phyloP scores from a whole-genome alignment of 2,888 invertebrate species.

The Geotrupes spiniger region DNA sequence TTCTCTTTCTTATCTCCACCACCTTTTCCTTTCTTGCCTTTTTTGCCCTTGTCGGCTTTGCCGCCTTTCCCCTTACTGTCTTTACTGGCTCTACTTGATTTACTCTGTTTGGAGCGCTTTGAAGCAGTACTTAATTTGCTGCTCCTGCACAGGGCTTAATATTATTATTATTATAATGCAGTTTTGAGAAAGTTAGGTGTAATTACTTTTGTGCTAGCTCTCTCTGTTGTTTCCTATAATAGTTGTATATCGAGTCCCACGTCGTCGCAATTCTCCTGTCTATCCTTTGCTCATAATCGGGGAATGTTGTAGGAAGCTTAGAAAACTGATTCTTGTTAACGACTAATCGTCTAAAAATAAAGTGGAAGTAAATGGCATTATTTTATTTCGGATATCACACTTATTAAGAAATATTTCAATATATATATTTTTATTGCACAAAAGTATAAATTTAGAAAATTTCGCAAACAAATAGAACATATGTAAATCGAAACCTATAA shows the following conservation, averaged over 20 bases:
- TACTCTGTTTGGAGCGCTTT: slow-evolving; percentile 4
- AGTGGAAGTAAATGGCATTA: too few relatives aligned
- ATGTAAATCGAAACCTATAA: too few relatives aligned
- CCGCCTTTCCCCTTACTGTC: slow-evolving; percentile 6
- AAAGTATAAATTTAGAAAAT: too few relatives aligned
- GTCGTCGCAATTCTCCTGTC: slow-evolving; percentile 23
- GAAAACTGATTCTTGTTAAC: slow-evolving; percentile 16
- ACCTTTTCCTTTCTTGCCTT: slow-evolving; percentile 13
- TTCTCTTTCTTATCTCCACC: slow-evolving; percentile 12
- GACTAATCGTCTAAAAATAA: slow-evolving; percentile 18
- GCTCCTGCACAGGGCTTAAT: slow-evolving; percentile 8
- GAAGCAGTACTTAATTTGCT: slow-evolving; percentile 3
- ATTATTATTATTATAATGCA: slow-evolving; percentile 5
- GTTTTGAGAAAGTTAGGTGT: background rate
- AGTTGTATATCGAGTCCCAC: slow-evolving; percentile 27
- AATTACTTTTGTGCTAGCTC: slow-evolving; percentile 16
- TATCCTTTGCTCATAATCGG: slow-evolving; percentile 20
- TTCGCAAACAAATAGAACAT: too few relatives aligned
- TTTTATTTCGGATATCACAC: too few relatives aligned
- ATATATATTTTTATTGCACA: too few relatives aligned
- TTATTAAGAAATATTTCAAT: too few relatives aligned
- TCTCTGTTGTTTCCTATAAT: slow-evolving; percentile 21
- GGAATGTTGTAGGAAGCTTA: slow-evolving; percentile 4
- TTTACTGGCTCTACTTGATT: slow-evolving; percentile 7
- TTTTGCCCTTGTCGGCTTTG: slow-evolving; percentile 13